Conservation (phyloP, 2,888 invertebrate species). For the Bugulina stolonifera region DNA sequence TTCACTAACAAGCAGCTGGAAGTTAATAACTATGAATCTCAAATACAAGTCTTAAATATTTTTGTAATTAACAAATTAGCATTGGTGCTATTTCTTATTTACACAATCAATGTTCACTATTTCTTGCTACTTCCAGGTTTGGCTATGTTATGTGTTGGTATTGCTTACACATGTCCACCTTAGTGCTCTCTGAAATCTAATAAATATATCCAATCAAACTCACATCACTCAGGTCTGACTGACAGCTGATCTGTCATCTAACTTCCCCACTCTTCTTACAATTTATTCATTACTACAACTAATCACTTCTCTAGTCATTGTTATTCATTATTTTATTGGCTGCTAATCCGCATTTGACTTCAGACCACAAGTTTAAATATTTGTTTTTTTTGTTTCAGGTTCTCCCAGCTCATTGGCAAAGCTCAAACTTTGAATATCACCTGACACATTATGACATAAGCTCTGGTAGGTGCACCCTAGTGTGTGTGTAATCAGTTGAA, state of each 20-base stretch:
- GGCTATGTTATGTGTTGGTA: background rate
- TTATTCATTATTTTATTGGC: background rate
- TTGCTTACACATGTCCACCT: slow-evolving; percentile 8
- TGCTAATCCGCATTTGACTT: background rate
- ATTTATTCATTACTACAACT: background rate
- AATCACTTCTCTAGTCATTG: background rate
- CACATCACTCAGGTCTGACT: background rate
- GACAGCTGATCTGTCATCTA: background rate
- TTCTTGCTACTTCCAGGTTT: background rate
- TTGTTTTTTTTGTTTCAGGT: slow-evolving; percentile 14
- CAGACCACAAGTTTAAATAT: background rate
- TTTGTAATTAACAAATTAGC: background rate
- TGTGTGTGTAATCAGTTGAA: too few relatives aligned
- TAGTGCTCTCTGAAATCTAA: background rate
- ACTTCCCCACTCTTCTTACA: background rate
- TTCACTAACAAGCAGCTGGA: background rate
- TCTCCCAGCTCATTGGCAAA: background rate
- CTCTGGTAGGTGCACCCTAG: too few relatives aligned
- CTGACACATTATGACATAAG: too few relatives aligned
- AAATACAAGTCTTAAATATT: background rate
- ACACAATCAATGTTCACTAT: background rate
- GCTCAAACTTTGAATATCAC: background rate
- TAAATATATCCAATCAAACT: slow-evolving; percentile 17
- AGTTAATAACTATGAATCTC: background rate
- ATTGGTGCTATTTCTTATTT: background rate